phyloP scores from a whole-genome alignment of 2,888 invertebrate species.

The Gymnocheta viridis region DNA sequence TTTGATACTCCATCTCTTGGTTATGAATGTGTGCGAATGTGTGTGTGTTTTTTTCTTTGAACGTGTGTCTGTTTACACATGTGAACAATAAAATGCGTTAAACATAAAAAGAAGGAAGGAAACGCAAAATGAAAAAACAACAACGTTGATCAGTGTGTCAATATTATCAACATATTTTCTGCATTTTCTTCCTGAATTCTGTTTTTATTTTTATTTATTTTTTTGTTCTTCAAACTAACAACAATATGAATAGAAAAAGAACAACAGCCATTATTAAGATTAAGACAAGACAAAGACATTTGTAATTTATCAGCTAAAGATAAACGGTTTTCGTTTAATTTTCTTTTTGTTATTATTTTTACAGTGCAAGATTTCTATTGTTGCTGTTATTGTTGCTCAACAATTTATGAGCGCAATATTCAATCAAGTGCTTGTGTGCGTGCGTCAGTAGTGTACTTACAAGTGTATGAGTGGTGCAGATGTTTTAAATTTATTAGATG shows the following conservation, averaged over 20 bases:
- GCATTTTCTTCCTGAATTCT: constrained; percentile 43
- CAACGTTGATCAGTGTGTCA: constrained; percentile 46
- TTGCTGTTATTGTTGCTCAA: not conserved
- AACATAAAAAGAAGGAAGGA: not conserved
- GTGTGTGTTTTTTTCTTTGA: not conserved
- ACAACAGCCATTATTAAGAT: constrained; percentile 34
- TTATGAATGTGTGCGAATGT: not conserved
- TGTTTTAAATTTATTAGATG: constrained; percentile 33
- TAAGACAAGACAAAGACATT: constrained; percentile 37
- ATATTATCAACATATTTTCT: constrained; percentile 62
- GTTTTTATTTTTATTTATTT: not conserved
- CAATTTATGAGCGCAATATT: constrained; percentile 27
- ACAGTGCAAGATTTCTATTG: not conserved
- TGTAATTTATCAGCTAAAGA: constrained; percentile 54
- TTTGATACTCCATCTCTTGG: constrained; percentile 3
- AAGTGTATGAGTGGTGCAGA: constrained; percentile 2
- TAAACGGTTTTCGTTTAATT: constrained; percentile 54
- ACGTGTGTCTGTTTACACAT: constrained; percentile 25
- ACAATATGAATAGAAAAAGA: constrained; percentile 20
- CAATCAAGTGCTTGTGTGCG: not conserved
- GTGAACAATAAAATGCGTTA: constrained; percentile 4
- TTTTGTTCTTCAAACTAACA: not conserved
- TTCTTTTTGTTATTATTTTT: constrained; percentile 18
- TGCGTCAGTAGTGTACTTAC: not conserved
- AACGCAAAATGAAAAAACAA: constrained; percentile 6